Conservation (phyloP, 1,140 invertebrate genomes). For the Pseudomyrmex cubaensis region DNA sequence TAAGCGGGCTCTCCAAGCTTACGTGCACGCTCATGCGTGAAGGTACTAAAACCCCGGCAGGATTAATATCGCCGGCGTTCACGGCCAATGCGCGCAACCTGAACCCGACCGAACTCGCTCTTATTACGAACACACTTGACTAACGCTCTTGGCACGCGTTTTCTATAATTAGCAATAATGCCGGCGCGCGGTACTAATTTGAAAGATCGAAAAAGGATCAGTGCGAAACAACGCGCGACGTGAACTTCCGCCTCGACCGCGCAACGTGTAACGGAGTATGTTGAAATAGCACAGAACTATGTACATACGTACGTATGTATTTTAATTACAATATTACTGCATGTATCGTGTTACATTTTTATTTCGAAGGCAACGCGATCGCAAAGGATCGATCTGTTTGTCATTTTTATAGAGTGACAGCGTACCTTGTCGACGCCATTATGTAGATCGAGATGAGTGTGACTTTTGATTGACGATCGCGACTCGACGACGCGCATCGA, state of each 20-base stretch:
- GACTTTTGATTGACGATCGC: no score
- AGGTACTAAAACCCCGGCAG: not conserved
- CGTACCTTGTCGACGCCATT: not conserved
- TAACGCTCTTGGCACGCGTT: conserved; percentile 20
- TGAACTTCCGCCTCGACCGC: not conserved
- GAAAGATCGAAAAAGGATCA: not conserved
- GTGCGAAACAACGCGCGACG: not conserved
- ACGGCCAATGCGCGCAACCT: conserved; percentile 34
- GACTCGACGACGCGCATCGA: no score
- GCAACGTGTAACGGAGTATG: not conserved
- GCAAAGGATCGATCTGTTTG: no score
- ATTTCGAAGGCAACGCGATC: no score
- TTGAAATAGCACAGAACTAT: no score
- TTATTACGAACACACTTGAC: conserved; percentile 7
- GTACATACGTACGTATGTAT: no score
- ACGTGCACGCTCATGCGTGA: conserved; percentile 31
- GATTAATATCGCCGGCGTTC: conserved; percentile 40
- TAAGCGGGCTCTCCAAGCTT: conserved; percentile 5
- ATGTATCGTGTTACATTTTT: no score
- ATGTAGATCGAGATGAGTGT: not conserved
- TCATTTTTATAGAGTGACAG: no score
- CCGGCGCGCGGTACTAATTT: not conserved
- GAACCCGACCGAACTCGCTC: conserved; percentile 3
- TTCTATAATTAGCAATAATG: conserved; percentile 46
- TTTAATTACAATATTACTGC: no score